Evolutionary conservation across 2,888 invertebrate species (phyloP), one percentile per base, ranked within the genome.

Genomic region (Chydorus sphaericus): DNA sequence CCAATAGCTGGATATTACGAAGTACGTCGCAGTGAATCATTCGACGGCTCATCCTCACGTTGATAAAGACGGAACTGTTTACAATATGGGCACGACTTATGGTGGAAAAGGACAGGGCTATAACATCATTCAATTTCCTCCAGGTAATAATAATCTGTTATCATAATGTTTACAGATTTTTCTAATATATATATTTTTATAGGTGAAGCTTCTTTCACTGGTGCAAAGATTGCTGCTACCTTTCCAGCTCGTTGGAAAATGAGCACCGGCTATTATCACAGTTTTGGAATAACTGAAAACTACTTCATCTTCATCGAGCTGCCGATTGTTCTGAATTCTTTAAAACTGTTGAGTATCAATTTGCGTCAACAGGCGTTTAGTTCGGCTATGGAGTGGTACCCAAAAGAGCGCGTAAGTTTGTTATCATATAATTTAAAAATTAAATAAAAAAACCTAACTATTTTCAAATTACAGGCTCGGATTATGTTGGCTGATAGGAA

Each of bases 251-350:
- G 66, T 38, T 67, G 67, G 65, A 69, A 64, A 48, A 61, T 67
- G 4, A 62, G 62, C 58, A 65, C 67, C 50, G 62, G 65, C 3
- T 77, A 75, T 64, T 70, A 69, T 60, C 77, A 77, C 65, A 75
- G 75, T 59, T 77, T 77, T 63, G 74, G 70, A 11, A 68, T 77
- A 65, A 71, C 75, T 0, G 70, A 74, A 56, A 71, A 75, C 59
- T 73, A 73, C 63, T 63, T 75, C 28, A 65, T 77, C 28, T 69
- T 76, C 57, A 65, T 76, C 37, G 77, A 77, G 62, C 73, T 72
- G 58, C 74, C 77, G 0, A 60, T 75, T 31, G 62, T 67, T 10
- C 63, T 70, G 36, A 72, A 69, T n/a, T n/a, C n/a, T n/a, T n/a
- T n/a, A 23, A 70, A 69, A 59, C 62, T 73, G 29, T 63, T 71